phyloP scores from a whole-genome alignment of 2,888 invertebrate species.

The Cerceris rybyensis region DNA sequence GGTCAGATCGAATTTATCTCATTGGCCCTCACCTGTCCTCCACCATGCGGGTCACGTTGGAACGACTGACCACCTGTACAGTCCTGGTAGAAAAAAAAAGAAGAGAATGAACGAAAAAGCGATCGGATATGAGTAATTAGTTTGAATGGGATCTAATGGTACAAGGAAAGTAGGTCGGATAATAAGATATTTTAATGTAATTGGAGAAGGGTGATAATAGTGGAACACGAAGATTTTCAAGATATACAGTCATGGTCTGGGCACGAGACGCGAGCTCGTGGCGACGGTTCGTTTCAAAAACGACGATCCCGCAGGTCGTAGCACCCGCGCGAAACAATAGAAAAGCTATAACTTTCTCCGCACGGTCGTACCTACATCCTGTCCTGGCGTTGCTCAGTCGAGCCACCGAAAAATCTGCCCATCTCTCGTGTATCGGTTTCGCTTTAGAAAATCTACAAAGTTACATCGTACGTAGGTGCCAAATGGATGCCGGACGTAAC shows the following conservation, averaged over 20 bases:
- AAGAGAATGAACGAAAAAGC: neutral
- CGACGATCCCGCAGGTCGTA: constrained; percentile 55
- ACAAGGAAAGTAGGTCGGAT: too few species aligned
- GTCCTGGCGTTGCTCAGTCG: constrained; percentile 52
- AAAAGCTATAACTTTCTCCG: constrained; percentile 79
- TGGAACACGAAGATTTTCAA: too few species aligned
- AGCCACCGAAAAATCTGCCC: constrained; percentile 52
- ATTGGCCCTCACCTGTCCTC: constrained; percentile 80
- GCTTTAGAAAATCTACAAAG: constrained; percentile 2
- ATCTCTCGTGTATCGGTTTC: constrained; percentile 10
- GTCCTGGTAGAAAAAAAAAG: constrained; percentile 59
- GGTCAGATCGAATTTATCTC: constrained; percentile 82
- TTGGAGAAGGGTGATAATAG: too few species aligned
- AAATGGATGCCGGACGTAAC: constrained; percentile 11
- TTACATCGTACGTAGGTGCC: constrained; percentile 1
- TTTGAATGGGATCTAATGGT: too few species aligned
- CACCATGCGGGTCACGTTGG: constrained; percentile 78
- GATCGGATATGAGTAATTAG: neutral
- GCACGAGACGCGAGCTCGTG: constrained; percentile 18
- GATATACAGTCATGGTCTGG: neutral
- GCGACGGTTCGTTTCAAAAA: constrained; percentile 47
- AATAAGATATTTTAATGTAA: too few species aligned
- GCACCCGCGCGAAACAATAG: constrained; percentile 76
- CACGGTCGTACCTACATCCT: constrained; percentile 65
- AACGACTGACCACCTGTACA: constrained; percentile 80